These are phyloP conservation scores for Lepus townsendii DNA, from an alignment of 2,797 vertebrate genomes.

Conservation along the genomic window DNA sequence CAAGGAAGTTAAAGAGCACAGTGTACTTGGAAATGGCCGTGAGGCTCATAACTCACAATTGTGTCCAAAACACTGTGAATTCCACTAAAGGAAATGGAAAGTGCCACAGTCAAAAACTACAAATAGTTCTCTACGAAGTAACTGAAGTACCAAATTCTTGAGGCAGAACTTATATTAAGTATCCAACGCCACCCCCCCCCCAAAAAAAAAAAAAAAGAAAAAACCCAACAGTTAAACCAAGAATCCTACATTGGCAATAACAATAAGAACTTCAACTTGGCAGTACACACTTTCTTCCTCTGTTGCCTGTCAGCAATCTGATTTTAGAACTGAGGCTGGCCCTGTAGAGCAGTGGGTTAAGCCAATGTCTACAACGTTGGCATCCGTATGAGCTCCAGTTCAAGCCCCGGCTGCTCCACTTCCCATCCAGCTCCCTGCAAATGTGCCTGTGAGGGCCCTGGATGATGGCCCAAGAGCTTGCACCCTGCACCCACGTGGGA, in stretches of 20 bases:
- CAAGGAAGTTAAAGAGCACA: slow-evolving; percentile 45
- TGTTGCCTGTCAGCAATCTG: background rate
- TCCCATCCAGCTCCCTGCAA: no score
- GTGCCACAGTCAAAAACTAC: slow-evolving; percentile 15
- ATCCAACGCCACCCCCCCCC: background rate
- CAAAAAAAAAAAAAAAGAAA: background rate
- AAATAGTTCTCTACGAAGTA: slow-evolving; percentile 41
- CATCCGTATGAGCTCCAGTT: no score
- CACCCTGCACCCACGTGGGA: no score
- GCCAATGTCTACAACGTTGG: no score
- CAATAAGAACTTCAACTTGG: background rate
- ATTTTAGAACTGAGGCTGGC: background rate
- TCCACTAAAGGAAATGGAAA: slow-evolving; percentile 52
- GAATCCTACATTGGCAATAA: background rate
- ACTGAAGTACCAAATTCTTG: slow-evolving; percentile 41
- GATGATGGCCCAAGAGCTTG: no score
- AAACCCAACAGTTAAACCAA: background rate
- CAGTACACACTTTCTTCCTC: background rate
- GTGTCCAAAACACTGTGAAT: slow-evolving; percentile 14
- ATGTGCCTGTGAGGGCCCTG: no score
- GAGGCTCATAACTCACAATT: slow-evolving; percentile 5
- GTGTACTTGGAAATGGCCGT: slow-evolving; percentile 51
- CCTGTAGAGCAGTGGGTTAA: no score
- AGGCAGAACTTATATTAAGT: slow-evolving; percentile 21
- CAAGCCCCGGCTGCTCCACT: no score